Base-by-base conservation (phyloP, 2,113 vertebrate species). In the Myocastor coypus region DNA sequence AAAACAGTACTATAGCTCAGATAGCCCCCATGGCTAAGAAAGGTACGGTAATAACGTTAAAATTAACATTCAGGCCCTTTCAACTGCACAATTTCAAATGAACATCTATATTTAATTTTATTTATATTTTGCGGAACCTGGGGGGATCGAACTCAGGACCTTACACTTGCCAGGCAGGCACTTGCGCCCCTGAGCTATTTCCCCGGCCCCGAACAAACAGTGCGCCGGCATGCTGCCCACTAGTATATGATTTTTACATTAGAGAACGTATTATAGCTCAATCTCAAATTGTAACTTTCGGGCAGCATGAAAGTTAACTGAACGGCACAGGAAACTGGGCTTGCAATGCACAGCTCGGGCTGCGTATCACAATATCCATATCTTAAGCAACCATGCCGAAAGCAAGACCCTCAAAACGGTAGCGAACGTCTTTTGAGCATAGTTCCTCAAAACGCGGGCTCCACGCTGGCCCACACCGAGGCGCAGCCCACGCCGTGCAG, bases 361-460 rank as follows among this genome's bases (percentile, higher is more conserved):
- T 66, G 16, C 91, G 50, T 52, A 59, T 66, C 71, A 87, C 37
- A 17, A 32, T 28, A n/a, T 46, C 37, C 12, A 19, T 55, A 32
- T 50, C 46, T 46, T 5, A 28, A 19, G 61, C 83, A 71, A 40
- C 28, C 46, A 20, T 42, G 1, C 63, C 26, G 16, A 30, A 71
- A 28, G 28, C n/a, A 66, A 92, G 8, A 20, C 30, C 24, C 1
- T 3, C 13, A 16, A 77, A 34, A 3, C 5, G 30, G 2, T 0
- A 9, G 57, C 61, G n/a, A 37, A 34, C 3, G 4, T 20, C n/a
- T 12, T 5, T 5, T 4, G 19, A 8, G 5, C 19, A 26, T 26
- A 0, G 1, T 42, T 5, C 1, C 4, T 26, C 0, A 5, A 3
- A 32, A 55, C 14, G 22, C 3, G 0, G 20, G 20, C 19, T 12